phyloP scores from a whole-genome alignment of 1,140 invertebrate genomes.

The Chrysomallon squamiferum region DNA sequence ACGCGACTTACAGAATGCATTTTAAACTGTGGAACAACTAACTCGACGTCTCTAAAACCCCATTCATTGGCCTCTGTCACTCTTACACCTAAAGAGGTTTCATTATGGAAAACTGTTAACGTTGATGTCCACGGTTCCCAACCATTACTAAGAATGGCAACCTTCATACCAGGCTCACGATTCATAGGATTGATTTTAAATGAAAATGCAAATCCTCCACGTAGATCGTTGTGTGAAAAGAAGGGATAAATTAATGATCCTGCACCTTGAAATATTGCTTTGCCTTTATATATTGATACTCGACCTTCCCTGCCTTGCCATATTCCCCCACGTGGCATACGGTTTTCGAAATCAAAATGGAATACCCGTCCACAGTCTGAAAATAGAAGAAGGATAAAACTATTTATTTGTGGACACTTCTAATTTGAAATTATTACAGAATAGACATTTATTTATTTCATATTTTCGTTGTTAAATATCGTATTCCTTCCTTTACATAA shows the following conservation, averaged over 20 bases:
- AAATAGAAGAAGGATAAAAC: too few species aligned
- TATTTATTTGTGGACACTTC: too few species aligned
- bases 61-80: neutral
- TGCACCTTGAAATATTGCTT: neutral
- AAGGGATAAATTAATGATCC: conserved; percentile 2
- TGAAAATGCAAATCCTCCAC: neutral
- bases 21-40: neutral
- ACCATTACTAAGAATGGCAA: neutral
- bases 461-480: too few species aligned
- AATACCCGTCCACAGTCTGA: neutral
- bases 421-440: too few species aligned
- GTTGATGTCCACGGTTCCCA: neutral
- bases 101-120: conserved; percentile 1
- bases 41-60: neutral
- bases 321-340: neutral
- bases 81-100: neutral
- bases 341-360: neutral
- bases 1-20: neutral
- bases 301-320: neutral
- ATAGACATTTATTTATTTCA: too few species aligned
- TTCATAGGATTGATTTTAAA: conserved; percentile 1
- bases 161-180: neutral
- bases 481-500: too few species aligned
- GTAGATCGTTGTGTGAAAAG: conserved; percentile 4
- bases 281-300: neutral